phyloP scores from a whole-genome alignment of 2,113 vertebrate genomes.

The Xenopus tropicalis region UCB_Xtro_10.0 CM004450.2:110651501-110652000 shows the following conservation, averaged over 20 bases:
- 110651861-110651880: too few relatives aligned
- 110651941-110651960: conserved; percentile 60
- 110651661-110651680: conserved; percentile 2
- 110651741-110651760: neutral
- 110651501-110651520: conserved; percentile 2
- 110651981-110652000: conserved; percentile 96
- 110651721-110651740: neutral
- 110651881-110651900: too few relatives aligned
- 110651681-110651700: neutral
- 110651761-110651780: too few relatives aligned
- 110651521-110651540: conserved; percentile 32
- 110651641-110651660: conserved; percentile 27
- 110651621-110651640: conserved; percentile 33
- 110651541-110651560: conserved; percentile 35
- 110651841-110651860: too few relatives aligned
- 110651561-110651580: conserved; percentile 28
- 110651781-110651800: too few relatives aligned
- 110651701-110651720: conserved; percentile 8
- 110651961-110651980: conserved; percentile 91
- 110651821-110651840: too few relatives aligned
- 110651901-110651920: too few relatives aligned
- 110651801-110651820: too few relatives aligned
- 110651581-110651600: conserved; percentile 16
- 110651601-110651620: conserved; percentile 20
- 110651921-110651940: too few relatives aligned